Percentiles rank a stretch among this genome's conserved stretches.
phyloP scores from a whole-genome alignment of 1,140 invertebrate genomes.

The Eciton burchellii region DNA sequence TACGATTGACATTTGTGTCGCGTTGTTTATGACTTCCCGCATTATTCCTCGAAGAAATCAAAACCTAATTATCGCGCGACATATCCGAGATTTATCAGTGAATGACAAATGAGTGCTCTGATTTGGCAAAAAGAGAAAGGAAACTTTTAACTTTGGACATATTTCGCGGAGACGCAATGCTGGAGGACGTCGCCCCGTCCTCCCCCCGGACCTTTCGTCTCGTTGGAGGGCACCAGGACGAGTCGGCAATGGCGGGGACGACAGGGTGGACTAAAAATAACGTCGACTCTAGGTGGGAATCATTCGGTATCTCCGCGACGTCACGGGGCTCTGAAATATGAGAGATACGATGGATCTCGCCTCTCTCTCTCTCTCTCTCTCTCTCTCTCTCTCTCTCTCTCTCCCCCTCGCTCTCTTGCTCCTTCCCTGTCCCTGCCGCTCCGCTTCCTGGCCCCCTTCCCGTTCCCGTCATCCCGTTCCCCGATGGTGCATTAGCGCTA shows the following conservation, averaged over 20 bases:
- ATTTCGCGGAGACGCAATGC: neutral
- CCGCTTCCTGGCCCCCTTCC: neutral
- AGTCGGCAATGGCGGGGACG: neutral
- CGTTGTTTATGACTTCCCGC: too few relatives aligned
- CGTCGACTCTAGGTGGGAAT: slow-evolving; percentile 82
- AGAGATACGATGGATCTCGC: slow-evolving; percentile 85
- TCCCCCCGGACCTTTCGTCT: neutral
- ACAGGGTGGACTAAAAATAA: slow-evolving; percentile 80
- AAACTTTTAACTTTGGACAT: too few relatives aligned
- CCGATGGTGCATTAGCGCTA: slow-evolving; percentile 86
- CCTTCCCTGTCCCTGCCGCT: slow-evolving; percentile 60
- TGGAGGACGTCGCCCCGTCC: neutral
- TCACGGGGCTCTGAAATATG: slow-evolving; percentile 85
- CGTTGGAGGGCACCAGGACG: slow-evolving; percentile 18
- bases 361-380: slow-evolving; percentile 53
- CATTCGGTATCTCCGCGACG: slow-evolving; percentile 85
- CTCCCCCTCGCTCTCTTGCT: neutral
- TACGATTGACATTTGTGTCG: too few relatives aligned
- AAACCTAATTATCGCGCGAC: too few relatives aligned
- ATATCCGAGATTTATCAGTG: too few relatives aligned
- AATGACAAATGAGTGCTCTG: too few relatives aligned
- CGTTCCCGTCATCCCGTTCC: slow-evolving; percentile 78
- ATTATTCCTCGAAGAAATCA: slow-evolving; percentile 22
- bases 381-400: slow-evolving; percentile 61
- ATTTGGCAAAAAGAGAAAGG: too few relatives aligned